phyloP scores from a whole-genome alignment of 2,888 invertebrate genomes.

The Dione juno region DNA sequence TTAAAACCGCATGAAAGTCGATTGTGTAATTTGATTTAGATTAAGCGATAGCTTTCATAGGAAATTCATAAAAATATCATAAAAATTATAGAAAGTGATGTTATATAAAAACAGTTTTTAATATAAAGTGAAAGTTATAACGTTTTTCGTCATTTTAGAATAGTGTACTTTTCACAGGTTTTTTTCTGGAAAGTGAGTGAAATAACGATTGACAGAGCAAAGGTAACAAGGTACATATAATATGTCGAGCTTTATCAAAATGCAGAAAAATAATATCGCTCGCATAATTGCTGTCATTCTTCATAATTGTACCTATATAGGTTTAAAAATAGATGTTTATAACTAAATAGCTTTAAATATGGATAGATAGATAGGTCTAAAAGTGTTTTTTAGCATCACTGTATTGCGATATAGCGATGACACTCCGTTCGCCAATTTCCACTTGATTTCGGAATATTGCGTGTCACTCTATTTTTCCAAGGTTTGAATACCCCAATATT shows the following conservation, averaged over 20 bases:
- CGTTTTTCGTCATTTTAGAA: conserved; percentile 6
- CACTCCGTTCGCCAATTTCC: no score
- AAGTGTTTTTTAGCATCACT: no score
- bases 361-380: no score
- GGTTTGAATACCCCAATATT: no score
- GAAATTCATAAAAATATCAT: neutral
- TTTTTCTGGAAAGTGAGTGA: conserved; percentile 35
- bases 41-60: neutral
- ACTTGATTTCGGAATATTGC: no score
- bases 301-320: neutral
- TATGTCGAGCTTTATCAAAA: conserved; percentile 13
- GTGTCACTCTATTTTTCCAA: no score
- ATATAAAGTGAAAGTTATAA: conserved; percentile 11
- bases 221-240: conserved; percentile 7
- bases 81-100: neutral
- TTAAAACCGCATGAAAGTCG: no score
- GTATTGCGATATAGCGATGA: no score
- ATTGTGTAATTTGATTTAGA: no score
- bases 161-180: neutral
- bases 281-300: neutral
- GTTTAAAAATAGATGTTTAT: no score
- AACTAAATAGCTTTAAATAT: no score
- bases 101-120: neutral
- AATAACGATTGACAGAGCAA: conserved; percentile 24
- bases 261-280: neutral